Base-by-base conservation (phyloP, 92 coral and sea anemone genomes). In the Siderastrea radians region DNA sequence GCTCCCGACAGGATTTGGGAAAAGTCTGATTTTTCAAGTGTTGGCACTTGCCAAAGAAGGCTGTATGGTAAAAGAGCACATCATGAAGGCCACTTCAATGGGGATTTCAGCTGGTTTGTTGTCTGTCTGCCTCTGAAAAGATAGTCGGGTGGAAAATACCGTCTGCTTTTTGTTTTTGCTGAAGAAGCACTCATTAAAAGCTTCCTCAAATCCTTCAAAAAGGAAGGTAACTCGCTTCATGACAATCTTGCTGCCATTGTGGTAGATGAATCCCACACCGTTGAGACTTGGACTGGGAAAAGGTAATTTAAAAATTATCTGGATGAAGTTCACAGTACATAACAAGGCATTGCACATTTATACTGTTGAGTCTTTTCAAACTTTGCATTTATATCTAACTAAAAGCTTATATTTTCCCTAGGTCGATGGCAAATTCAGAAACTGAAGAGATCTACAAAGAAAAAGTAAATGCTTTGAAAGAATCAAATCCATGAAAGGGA, bases 91-190 rank as follows among this genome's bases (percentile, higher is more conserved):
- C 38, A 26, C 38, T 26, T 26, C 38, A 76, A 3, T 76, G 81
- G 81, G 81, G 81, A 51, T 76, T 76, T 54, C 66, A 15, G 81
- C 81, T 43, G 68, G 65, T 49, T 76, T 6, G 15, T 76, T 51
- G 68, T 53, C 67, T 60, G 67, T 49, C 63, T 76, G 38, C 38
- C 38, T 26, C 38, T 45, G 50, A 76, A 70, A 10, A 70, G 81
- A 76, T 49, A 60, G 38, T 76, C 15, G 65, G 3, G 49, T 49
- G 67, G 81, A 38, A 76, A 76, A 49, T 26, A 26, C 38, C 38
- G 38, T 26, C 4, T 26, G 48, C 46, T 76, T 54, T 76, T 76
- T 49, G 81, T 45, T 54, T 76, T 66, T n/a, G 81, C 81, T 8
- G 67, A 52, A 60, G 81, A 76, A 76, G 81, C 54, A 60, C 59